Evolutionary conservation across 2,113 vertebrate genomes (phyloP).

Genomic region (Caranx ignobilis): DNA sequence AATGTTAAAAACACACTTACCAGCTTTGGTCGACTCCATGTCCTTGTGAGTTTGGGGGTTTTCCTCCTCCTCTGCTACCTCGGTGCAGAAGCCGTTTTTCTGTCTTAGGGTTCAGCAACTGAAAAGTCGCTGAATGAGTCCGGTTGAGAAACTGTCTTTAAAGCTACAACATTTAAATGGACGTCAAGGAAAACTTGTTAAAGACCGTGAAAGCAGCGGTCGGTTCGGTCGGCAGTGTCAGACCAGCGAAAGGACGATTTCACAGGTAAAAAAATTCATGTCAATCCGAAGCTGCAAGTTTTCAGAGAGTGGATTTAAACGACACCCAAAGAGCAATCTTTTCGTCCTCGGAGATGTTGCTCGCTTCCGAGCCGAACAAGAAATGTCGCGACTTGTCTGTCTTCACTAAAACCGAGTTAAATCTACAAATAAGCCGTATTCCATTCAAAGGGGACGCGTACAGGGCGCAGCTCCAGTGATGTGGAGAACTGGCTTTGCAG

Average conservation of each 20-base stretch:
- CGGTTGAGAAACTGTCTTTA: neutral
- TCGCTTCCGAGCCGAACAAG: neutral
- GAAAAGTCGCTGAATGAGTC: constrained; percentile 65
- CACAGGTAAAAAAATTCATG: neutral
- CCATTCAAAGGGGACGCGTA: neutral
- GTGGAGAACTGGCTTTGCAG: constrained; percentile 27
- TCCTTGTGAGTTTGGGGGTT: constrained; percentile 44
- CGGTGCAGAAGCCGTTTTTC: constrained; percentile 73
- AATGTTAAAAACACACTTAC: constrained; percentile 51
- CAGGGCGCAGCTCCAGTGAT: neutral
- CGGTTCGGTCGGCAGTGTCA: neutral
- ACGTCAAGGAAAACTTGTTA: neutral
- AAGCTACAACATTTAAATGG: constrained; percentile 18
- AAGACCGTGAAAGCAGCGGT: neutral
- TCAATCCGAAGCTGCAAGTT: constrained; percentile 2
- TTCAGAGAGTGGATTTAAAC: neutral
- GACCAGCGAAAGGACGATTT: fast-evolving
- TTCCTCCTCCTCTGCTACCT: constrained; percentile 71
- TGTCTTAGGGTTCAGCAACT: constrained; percentile 71
- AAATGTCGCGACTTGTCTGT: neutral
- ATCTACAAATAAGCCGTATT: neutral
- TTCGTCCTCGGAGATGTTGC: neutral
- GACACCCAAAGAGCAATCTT: neutral
- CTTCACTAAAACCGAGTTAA: neutral
- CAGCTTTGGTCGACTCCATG: constrained; percentile 83